Conservation (phyloP, 2,113 vertebrate genomes). For the Tapirus terrestris region DNA sequence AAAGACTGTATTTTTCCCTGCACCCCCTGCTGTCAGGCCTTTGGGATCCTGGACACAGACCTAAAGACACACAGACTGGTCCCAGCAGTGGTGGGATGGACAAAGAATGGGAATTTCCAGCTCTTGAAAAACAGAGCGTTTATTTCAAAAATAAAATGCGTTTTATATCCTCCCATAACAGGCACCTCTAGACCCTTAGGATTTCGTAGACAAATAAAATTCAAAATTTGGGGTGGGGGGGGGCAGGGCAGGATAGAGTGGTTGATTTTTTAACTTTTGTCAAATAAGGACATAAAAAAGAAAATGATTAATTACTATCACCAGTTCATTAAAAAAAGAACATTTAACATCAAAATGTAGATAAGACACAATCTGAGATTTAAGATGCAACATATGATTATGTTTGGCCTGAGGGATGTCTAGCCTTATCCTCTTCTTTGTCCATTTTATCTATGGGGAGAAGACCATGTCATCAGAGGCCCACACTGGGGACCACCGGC, state of each 20-base stretch:
- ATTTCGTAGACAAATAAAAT: background rate
- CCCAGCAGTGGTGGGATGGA: background rate
- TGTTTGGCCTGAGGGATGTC: background rate
- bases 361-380: background rate
- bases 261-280: background rate
- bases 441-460: background rate
- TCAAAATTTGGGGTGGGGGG: background rate
- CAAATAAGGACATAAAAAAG: background rate
- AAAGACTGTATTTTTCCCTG: background rate
- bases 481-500: background rate
- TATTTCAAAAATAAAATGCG: background rate
- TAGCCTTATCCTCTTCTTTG: background rate
- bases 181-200: background rate
- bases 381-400: background rate
- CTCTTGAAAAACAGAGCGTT: background rate
- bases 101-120: background rate
- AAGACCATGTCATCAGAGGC: background rate
- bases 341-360: background rate
- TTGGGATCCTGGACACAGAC: background rate
- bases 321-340: background rate
- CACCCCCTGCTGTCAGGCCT: background rate
- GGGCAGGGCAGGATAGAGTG: background rate
- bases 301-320: background rate
- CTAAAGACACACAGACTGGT: background rate
- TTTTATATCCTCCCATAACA: background rate